Percentiles rank a stretch among this genome's conserved stretches.
Conservation (phyloP, 2,797 vertebrate genomes). For the Echeneis naucrates region DNA sequence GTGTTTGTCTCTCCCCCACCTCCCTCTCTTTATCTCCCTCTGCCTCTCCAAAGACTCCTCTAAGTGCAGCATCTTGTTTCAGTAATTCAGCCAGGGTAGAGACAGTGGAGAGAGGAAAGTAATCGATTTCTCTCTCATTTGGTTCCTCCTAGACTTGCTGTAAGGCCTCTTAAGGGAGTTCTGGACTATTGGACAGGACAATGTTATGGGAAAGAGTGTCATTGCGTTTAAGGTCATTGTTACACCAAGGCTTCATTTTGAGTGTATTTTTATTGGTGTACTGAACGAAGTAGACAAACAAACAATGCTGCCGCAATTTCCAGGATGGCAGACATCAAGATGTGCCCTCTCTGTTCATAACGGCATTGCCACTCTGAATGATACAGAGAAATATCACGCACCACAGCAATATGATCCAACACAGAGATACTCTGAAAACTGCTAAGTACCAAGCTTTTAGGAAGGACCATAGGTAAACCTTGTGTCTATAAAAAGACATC, state of each 20-base stretch:
- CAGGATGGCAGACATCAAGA: slow-evolving; percentile 65
- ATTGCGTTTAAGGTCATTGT: slow-evolving; percentile 84
- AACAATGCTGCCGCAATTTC: slow-evolving; percentile 63
- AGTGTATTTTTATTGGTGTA: slow-evolving; percentile 77
- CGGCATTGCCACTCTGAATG: slow-evolving; percentile 44
- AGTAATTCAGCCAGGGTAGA: slow-evolving; percentile 87
- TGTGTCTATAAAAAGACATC: slow-evolving; percentile 73
- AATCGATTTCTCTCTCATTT: slow-evolving; percentile 86
- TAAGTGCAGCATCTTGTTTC: slow-evolving; percentile 89
- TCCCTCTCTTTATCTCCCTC: slow-evolving; percentile 71
- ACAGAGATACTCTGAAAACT: slow-evolving; percentile 61
- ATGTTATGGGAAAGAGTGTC: slow-evolving; percentile 84
- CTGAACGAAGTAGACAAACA: slow-evolving; percentile 72
- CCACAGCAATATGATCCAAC: slow-evolving; percentile 68
- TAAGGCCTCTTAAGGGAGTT: slow-evolving; percentile 83
- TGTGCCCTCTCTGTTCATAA: slow-evolving; percentile 50
- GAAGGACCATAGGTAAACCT: slow-evolving; percentile 75
- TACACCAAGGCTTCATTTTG: slow-evolving; percentile 78
- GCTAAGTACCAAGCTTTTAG: slow-evolving; percentile 77
- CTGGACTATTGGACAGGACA: slow-evolving; percentile 83
- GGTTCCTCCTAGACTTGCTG: slow-evolving; percentile 84
- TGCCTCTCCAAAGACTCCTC: slow-evolving; percentile 82
- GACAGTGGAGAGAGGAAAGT: slow-evolving; percentile 83
- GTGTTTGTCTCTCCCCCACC: slow-evolving; percentile 78
- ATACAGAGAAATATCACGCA: slow-evolving; percentile 53